Evolutionary conservation across 2,888 invertebrate species (phyloP).

Genomic region (Dasysyrphus tricinctus): DNA sequence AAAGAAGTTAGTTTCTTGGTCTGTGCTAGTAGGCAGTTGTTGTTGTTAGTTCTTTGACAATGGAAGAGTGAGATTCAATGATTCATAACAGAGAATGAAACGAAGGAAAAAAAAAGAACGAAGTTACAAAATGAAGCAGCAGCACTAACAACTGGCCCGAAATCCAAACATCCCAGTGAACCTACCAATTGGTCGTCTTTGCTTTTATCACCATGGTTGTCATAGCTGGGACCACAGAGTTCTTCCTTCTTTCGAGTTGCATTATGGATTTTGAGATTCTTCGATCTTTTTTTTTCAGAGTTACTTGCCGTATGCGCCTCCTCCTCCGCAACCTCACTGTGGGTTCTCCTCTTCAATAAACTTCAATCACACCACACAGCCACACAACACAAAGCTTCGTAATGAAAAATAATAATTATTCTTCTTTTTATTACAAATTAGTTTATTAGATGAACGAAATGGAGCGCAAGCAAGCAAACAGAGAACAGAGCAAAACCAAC

Average conservation of each 20-base stretch:
- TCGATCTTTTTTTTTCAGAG: conserved; percentile 24
- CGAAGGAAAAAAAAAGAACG: conserved; percentile 20
- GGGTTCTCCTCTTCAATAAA: conserved; percentile 25
- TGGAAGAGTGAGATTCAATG: conserved; percentile 54
- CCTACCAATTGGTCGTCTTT: conserved; percentile 59
- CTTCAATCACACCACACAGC: conserved; percentile 17
- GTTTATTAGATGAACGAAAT: conserved; percentile 42
- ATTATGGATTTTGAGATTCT: conserved; percentile 36
- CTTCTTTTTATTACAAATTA: conserved; percentile 49
- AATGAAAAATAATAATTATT: conserved; percentile 48
- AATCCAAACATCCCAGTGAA: conserved; percentile 18
- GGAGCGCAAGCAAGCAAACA: conserved; percentile 52
- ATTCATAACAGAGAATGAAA: conserved; percentile 74
- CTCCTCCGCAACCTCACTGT: neutral
- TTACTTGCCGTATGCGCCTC: conserved; percentile 19
- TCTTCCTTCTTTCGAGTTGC: conserved; percentile 38
- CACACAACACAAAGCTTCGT: conserved; percentile 48
- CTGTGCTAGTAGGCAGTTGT: conserved; percentile 40
- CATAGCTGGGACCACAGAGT: conserved; percentile 19
- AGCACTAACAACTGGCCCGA: conserved; percentile 28
- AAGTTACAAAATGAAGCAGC: conserved; percentile 42
- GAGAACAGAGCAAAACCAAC: conserved; percentile 48
- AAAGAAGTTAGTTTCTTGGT: conserved; percentile 49
- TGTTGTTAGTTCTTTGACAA: conserved; percentile 48
- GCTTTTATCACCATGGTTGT: conserved; percentile 29